Base-by-base conservation (phyloP, 1,140 invertebrate species). In the Colletes gigas region DNA sequence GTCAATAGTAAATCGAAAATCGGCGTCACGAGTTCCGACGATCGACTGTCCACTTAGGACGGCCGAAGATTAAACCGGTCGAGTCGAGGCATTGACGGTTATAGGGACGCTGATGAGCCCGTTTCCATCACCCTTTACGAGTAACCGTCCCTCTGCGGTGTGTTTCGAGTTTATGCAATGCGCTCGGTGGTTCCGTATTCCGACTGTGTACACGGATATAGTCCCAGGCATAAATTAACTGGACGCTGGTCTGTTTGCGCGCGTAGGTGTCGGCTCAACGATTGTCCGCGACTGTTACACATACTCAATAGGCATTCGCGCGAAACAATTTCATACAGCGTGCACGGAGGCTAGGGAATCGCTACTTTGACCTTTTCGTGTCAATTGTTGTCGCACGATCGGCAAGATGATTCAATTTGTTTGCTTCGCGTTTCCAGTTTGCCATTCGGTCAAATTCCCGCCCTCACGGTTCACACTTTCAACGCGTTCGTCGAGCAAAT, bases 81-180 rank as follows among this genome's bases (percentile, higher is more conserved):
- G 55, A 59, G 59, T 78, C 74, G 63, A 82, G 78, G 70, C 74
- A 81, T 84, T 82, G 87, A 86, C 80, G 83, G 87, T 86, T 86
- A 89, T 84, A 77, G 63, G 54, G 68, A 82, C 65, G 84, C 76
- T 89, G 85, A 89, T 88, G 87, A 88, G 83, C 76, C 69, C 59
- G 81, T 78, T 85, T 88, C 87, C 85, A 89, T 90, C 83, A 83
- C 67, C 73, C 77, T 85, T 85, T 85, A 82, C 79, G 84, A 78
- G 66, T 70, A 54, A 10, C 71, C 66, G 70, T 86, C 82, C 75
- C 77, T 73, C 72, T 79, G 87, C 62, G 88, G 81, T 78, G 72
- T 85, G 83, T 90, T 88, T 86, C 83, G 65, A 89, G 84, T 89
- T 90, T 88, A 89, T 85, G 89, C 88, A 89, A 90, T 88, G 89